These are phyloP conservation scores for Chrysolina americana DNA, from an alignment of 2,888 invertebrate genomes.

Conservation along the genomic window DNA sequence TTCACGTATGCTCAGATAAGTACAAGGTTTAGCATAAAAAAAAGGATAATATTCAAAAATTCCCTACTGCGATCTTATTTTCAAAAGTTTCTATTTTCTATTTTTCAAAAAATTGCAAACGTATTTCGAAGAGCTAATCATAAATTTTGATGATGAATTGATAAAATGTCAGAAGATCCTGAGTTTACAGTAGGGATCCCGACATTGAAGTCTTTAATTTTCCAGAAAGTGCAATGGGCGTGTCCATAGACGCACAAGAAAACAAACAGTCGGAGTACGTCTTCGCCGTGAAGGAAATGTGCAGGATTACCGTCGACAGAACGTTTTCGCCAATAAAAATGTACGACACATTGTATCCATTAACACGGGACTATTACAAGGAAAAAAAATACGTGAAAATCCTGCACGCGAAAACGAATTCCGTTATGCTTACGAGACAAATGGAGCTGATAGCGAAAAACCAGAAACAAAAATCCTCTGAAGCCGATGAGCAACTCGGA, in stretches of 20 bases:
- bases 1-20: no score
- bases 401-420: conserved; percentile 73
- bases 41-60: no score
- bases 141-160: no score
- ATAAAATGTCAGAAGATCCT: no score
- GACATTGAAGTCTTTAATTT: no score
- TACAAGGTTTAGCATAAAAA: no score
- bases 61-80: no score
- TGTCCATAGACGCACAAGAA: conserved; percentile 79
- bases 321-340: conserved; percentile 70
- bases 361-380: conserved; percentile 74
- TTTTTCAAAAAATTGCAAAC: no score
- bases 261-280: conserved; percentile 81
- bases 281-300: conserved; percentile 75
- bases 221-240: conserved; percentile 88
- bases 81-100: no score
- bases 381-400: conserved; percentile 67
- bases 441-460: conserved; percentile 38
- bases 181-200: no score
- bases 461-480: neutral
- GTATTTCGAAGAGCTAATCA: no score
- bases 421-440: conserved; percentile 68
- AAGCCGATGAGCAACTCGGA: conserved; percentile 39
- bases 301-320: conserved; percentile 61
- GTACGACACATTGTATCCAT: conserved; percentile 69